phyloP scores from a whole-genome alignment of 2,113 vertebrate species.

The Aptenodytes forsteri region DNA sequence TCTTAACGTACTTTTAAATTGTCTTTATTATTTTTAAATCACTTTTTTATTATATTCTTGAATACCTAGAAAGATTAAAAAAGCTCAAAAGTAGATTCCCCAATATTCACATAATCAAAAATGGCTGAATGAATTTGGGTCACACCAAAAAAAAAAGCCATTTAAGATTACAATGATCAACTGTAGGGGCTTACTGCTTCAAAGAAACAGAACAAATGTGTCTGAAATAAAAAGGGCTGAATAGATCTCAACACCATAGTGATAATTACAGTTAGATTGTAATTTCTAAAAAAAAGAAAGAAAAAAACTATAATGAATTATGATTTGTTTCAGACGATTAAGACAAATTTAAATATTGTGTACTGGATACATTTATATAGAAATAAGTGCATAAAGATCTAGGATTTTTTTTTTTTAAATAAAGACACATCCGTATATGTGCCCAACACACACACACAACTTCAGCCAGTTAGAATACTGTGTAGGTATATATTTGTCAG shows the following conservation, averaged over 20 bases:
- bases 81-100: background rate
- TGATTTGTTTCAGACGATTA: background rate
- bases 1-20: conserved; percentile 6
- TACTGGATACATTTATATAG: background rate
- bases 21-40: background rate
- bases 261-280: background rate
- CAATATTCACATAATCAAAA: background rate
- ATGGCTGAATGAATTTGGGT: background rate
- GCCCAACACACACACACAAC: background rate
- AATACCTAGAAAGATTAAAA: background rate
- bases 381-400: background rate
- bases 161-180: conserved; percentile 2
- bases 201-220: background rate
- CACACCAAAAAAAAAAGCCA: background rate
- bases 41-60: background rate
- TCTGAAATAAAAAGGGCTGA: background rate
- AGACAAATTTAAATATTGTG: background rate
- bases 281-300: background rate
- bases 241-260: background rate
- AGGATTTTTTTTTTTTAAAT: background rate
- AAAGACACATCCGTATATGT: background rate
- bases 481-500: conserved; percentile 2
- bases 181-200: background rate
- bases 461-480: background rate
- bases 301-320: background rate